Base-by-base conservation (phyloP, 2,113 vertebrate genomes). In the Pelecanoides urinatrix region DNA sequence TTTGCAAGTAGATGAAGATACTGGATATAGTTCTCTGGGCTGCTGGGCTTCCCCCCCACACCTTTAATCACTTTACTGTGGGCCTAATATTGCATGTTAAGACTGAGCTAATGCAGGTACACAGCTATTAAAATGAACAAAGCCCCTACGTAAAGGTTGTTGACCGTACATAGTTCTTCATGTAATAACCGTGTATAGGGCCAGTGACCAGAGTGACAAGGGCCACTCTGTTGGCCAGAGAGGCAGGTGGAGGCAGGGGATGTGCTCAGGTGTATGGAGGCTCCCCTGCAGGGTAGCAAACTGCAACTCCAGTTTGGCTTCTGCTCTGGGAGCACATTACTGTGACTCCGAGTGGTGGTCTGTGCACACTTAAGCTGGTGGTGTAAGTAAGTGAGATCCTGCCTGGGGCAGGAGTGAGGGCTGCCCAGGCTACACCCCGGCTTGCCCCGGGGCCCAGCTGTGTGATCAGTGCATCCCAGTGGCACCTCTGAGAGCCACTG, bases 341-440 rank as follows among this genome's bases (percentile, higher is more conserved):
- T 40, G 40, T 10, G 15, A 52, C 27, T 8, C 36, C 0, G 16
- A 66, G 38, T 0, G 0, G 13, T 7, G 36, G 10, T 6, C 9
- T 4, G 17, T 27, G 17, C 58, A 42, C 11, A 5, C 7, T 40
- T 7, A n/a, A 30, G 66, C 42, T 0, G 1, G 18, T 13, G 40
- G 30, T 47, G 27, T 40, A 29, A 68, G 26, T 2, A 36, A 8
- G 13, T 36, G 59, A 1, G 1, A 22, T 47, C 32, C 61, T 58
- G 23, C 36, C 42, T 30, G 56, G 49, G 27, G 19, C 38, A 75
- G 66, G 56, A 73, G n/a, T 4, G 27, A 32, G 66, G 61, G 32
- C 53, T 36, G 53, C 22, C 10, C 15, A 8, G 58, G 53, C 47
- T 67, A 18, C n/a, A 22, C 8, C 25, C 16, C 0, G 1, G 6